phyloP scores from a whole-genome alignment of 2,888 invertebrate species.

The Halictus ligatus region DNA sequence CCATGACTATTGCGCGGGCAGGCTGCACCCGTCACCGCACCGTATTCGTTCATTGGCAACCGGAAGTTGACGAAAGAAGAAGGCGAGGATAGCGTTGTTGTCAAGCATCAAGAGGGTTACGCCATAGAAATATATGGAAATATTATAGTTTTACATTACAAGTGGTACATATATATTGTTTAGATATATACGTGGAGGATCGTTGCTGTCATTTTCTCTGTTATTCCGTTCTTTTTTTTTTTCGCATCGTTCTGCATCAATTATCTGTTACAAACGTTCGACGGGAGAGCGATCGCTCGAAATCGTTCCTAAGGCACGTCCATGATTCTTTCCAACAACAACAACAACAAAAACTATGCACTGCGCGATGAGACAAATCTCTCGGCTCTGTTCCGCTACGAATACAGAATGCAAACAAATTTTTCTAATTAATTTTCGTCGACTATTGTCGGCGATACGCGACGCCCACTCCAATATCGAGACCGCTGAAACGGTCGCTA shows the following conservation, averaged over 20 bases:
- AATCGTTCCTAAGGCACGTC: background rate
- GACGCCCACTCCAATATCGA: too few relatives aligned
- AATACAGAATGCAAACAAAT: background rate
- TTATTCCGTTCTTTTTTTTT: conserved; percentile 35
- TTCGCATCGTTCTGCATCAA: conserved; percentile 19
- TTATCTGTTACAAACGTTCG: conserved; percentile 45
- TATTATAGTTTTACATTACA: conserved; percentile 77
- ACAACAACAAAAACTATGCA: background rate
- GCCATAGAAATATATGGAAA: conserved; percentile 82
- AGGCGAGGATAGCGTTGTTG: conserved; percentile 83
- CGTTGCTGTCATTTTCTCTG: conserved; percentile 45
- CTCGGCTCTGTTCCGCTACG: background rate
- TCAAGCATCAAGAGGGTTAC: conserved; percentile 83
- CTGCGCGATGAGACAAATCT: background rate
- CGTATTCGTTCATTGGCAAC: conserved; percentile 79
- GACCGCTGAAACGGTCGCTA: too few relatives aligned
- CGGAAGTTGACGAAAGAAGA: conserved; percentile 82
- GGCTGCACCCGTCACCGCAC: conserved; percentile 85
- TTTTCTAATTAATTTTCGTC: background rate
- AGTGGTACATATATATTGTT: conserved; percentile 48
- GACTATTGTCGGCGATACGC: background rate
- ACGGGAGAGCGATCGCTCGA: conserved; percentile 10
- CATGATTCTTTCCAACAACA: background rate
- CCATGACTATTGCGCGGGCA: conserved; percentile 93
- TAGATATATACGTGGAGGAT: conserved; percentile 57